A percentile compares a stretch with the other conserved stretches of the same genome.
phyloP scores from a whole-genome alignment of 2,797 vertebrate species.

The Squalus acanthias region DNA sequence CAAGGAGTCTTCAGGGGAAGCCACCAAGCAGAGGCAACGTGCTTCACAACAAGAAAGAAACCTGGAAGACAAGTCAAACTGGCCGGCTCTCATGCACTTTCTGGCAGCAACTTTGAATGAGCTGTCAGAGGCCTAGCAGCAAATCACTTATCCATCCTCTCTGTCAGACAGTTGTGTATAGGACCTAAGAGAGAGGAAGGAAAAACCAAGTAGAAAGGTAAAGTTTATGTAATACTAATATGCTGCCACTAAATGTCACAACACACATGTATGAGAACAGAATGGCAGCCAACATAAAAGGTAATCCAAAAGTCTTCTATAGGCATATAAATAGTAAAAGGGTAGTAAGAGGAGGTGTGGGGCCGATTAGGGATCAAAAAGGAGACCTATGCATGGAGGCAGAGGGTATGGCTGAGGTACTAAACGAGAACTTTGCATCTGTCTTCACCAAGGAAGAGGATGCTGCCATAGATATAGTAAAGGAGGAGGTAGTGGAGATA shows the following conservation, averaged over 20 bases:
- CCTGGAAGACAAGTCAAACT: background rate
- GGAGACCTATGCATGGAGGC: too few relatives aligned
- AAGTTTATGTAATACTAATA: background rate
- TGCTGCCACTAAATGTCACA: background rate
- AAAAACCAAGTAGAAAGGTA: background rate
- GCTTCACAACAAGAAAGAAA: background rate
- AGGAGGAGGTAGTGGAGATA: too few relatives aligned
- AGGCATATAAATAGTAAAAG: too few relatives aligned
- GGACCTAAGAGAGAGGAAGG: background rate
- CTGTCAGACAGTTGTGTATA: background rate
- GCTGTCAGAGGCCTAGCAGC: background rate
- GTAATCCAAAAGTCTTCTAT: too few relatives aligned
- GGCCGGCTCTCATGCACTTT: background rate
- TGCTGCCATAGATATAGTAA: too few relatives aligned
- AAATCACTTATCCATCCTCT: background rate
- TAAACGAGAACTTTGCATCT: too few relatives aligned
- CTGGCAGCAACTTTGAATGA: background rate
- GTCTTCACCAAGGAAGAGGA: too few relatives aligned
- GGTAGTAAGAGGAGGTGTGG: too few relatives aligned
- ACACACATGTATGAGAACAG: background rate
- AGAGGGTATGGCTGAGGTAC: too few relatives aligned
- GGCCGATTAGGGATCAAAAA: too few relatives aligned
- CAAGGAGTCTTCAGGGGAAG: background rate
- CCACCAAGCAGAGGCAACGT: background rate
- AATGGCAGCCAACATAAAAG: too few relatives aligned